Evolutionary conservation across 2,113 vertebrate species (phyloP), one percentile per base, ranked within the genome.

Genomic region (Rhinogobius similis): DNA sequence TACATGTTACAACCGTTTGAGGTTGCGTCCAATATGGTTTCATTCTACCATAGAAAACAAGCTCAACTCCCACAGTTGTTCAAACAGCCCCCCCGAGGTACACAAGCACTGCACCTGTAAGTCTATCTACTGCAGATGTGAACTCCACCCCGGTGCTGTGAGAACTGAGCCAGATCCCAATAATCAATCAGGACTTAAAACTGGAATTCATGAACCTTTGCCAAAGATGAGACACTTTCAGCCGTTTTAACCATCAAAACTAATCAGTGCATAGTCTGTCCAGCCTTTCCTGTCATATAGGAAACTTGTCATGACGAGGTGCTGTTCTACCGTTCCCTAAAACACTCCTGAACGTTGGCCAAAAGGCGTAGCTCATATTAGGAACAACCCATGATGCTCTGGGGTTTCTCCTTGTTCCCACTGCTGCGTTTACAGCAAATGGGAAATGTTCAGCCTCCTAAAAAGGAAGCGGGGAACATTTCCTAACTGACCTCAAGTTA

Each of bases 241-340:
- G 82, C 85, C 87, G 89, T 87, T 92, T 88, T 82, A 63, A 26
- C 68, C 72, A 84, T 93, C 70, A 91, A 39, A 43, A 21, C 73
- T 73, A 92, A 89, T 93, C 89, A 89, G 78, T 56, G 36, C 58
- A 63, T 36, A 3, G 32, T 36, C n/a, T n/a, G n/a, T 44, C 55
- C 9, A 18, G 46, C 2, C 8, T 71, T 93, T 91, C 90, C 90
- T 87, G 83, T 76, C 84, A 39, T 12, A 72, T 90, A 86, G 87
- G 80, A 91, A 89, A 87, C 72, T 71, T 36, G 68, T 21, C 2
- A 52, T 65, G 7, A 18, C 26, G 52, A 55, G 52, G 26, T 55
- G 11, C 23, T 14, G 1, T 14, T 55, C 52, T 26, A 70, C 53
- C 18, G 26, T 29, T 63, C 56, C 5, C 6, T 72, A 14, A 44